Evolutionary conservation across 2,888 invertebrate genomes (phyloP).

Genomic region (Scaptomyza cyrtandrae): DNA sequence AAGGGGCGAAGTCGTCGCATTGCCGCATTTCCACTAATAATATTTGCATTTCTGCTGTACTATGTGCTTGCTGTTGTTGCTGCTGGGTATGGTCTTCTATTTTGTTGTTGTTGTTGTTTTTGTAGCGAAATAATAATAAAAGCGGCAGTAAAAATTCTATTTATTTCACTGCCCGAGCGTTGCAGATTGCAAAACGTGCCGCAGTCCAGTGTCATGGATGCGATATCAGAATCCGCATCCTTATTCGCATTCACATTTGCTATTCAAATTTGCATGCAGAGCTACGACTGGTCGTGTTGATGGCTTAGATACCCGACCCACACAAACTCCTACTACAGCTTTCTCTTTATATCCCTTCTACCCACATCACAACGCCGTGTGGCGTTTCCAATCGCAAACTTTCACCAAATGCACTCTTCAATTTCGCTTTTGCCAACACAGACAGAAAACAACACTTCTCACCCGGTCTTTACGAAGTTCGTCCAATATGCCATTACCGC

Average conservation of each 20-base stretch:
- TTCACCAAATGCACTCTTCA: constrained; percentile 65
- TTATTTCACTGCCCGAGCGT: constrained; percentile 77
- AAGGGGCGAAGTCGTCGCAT: constrained; percentile 15
- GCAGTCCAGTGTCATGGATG: constrained; percentile 44
- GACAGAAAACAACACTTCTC: constrained; percentile 80
- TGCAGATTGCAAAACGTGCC: constrained; percentile 79
- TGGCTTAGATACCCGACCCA: constrained; percentile 33
- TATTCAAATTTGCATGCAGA: constrained; percentile 63
- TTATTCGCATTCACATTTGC: constrained; percentile 7
- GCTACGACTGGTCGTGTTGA: constrained; percentile 50
- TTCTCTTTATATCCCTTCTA: not conserved
- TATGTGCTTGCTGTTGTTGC: constrained; percentile 13
- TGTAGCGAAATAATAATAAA: constrained; percentile 68
- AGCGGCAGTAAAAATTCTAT: constrained; percentile 79
- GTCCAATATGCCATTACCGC: constrained; percentile 95
- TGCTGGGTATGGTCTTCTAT: constrained; percentile 36
- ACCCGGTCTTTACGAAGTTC: constrained; percentile 96
- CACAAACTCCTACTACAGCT: not conserved
- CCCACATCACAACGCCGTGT: not conserved
- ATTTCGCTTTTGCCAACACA: constrained; percentile 42
- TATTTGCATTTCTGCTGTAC: constrained; percentile 59
- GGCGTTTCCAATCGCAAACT: constrained; percentile 57
- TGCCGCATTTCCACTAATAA: constrained; percentile 64
- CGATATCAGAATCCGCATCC: constrained; percentile 29
- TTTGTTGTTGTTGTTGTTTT: constrained; percentile 40